Evolutionary conservation across 1,140 invertebrate species (phyloP), one percentile per base, ranked within the genome.

Genomic region (Apis cerana): DNA sequence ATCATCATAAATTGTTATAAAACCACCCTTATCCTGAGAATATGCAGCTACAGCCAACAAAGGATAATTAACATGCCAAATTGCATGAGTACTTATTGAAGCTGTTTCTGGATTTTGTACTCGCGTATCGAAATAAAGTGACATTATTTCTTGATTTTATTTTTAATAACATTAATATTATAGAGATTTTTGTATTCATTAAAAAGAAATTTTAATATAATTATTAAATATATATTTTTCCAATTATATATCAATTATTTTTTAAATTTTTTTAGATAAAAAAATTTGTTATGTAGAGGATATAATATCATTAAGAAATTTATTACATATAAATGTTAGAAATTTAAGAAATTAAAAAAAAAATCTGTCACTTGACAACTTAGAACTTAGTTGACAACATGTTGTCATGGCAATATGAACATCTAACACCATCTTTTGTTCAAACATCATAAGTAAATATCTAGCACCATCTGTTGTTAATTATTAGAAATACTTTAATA

Each of bases 1-100:
- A 94, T 99, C 98, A 91, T 98, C 96, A 91, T 98, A 98, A 83
- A 99, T 96, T 76, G 96, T 97, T 2, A 99, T 96, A 85, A 96
- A 96, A 82, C 98, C 98, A 54, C 98, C 98, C 90, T 96, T 97
- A 81, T 98, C 97, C 93, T 98, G 97, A 88, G 96, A 97, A 92
- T 97, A 98, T 7, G 97, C 96, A 19, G 97, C 97, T 61, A 99
- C 96, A 65, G 98, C 98, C 54, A 99, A 93, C 43, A 98, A 91
- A 0, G 97, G 96, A 83, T 97, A 94, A 81, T 95, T 96, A 33
- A 95, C 94, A 93, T 98, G 98, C 97, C 98, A 99, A 81, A 95
- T 94, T 67, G 97, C 95, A 69, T 97, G 95, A 58, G 97, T 97
- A 85, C 96, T 97, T 70, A 97, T 96, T 8, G 96, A 95, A 90